These are phyloP conservation scores for Sebastes variabilis DNA, from an alignment of 2,797 vertebrate species.

Conservation along the genomic window DNA sequence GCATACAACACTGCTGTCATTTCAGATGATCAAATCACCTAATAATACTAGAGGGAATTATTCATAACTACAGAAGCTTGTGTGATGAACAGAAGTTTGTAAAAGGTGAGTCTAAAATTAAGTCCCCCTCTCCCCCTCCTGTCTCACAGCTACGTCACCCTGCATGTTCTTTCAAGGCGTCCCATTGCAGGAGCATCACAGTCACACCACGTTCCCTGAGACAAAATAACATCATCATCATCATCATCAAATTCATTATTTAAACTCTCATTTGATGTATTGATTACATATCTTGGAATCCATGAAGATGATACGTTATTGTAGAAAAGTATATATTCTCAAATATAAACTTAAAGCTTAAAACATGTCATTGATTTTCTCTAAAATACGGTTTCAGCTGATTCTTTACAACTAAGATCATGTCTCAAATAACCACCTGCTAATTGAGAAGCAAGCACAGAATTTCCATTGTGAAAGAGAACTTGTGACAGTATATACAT, in stretches of 20 bases:
- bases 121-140: neutral
- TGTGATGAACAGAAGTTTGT: conserved; percentile 52
- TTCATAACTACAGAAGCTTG: conserved; percentile 36
- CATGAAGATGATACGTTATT: neutral
- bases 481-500: neutral
- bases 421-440: neutral
- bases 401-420: neutral
- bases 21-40: conserved; percentile 11
- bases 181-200: conserved; percentile 18
- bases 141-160: conserved; percentile 39
- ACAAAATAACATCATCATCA: neutral
- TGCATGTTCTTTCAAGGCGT: conserved; percentile 19
- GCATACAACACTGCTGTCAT: neutral
- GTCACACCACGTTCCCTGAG: conserved; percentile 9
- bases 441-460: neutral
- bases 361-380: neutral
- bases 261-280: neutral
- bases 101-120: conserved; percentile 63
- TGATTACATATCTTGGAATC: neutral
- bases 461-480: neutral
- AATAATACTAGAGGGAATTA: conserved; percentile 20
- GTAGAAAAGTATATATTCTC: neutral
- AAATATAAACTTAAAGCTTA: neutral
- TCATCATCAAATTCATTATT: neutral
- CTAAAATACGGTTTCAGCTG: neutral